Evolutionary conservation across 1,140 invertebrate genomes (phyloP), one percentile per base, ranked within the genome.

Genomic region (Forficula auricularia): DNA sequence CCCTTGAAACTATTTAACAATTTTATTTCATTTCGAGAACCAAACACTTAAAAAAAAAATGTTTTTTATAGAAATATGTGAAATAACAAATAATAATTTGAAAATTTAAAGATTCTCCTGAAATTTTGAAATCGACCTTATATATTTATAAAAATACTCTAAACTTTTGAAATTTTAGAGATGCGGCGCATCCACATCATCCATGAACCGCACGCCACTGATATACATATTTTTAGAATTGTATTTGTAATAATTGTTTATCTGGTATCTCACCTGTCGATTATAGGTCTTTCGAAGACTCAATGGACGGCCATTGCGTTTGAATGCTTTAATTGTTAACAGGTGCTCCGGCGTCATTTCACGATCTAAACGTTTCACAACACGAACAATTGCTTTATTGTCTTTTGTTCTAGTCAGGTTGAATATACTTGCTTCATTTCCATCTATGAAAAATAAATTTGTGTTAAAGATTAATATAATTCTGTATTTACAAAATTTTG

Each of bases 311-410:
- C 60, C 55, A 36, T 63, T 38, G 47, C 65, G 67, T 50, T 77
- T 78, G 48, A 73, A 77, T 48, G 79, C 82, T 53, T 81, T 81
- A 0, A 85, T 51, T 0, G 77, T 79, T 1, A 85, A 48, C 2
- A 75, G 53, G 47, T 73, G 68, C 19, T 66, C 68, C 0, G 72
- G 68, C 0, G 66, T 48, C 0, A 52, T 48, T 56, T 86, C 82
- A 13, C 79, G 59, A 56, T 86, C 80, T 0, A 86, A 57, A 22
- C 73, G 59, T 14, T 68, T 66, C 0, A 62, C 67, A 0, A 74
- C 66, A 43, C 63, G 67, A 1, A 86, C 63, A 0, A 74, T 49
- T 0, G 73, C 81, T 33, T 68, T 61, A 51, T 78, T 83, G 38
- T 82, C 69, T 4, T 68, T 63, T 1, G 69, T 66, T 0, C 77